Conservation (phyloP, 2,113 vertebrate species). For the Osmerus mordax region DNA sequence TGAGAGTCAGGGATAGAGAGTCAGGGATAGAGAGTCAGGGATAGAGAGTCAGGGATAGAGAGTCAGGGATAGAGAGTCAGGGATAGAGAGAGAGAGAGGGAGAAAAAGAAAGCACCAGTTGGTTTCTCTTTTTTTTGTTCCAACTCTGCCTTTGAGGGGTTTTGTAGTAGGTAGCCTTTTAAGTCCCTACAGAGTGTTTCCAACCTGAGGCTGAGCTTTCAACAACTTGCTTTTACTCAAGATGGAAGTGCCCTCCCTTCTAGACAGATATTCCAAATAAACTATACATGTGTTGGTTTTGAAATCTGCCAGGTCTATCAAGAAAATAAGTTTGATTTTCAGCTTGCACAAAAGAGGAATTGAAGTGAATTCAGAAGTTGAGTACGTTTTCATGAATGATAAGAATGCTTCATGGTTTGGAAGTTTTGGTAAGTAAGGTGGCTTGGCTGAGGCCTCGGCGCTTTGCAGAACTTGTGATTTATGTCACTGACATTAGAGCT, state of each 20-base stretch:
- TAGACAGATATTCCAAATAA: not conserved
- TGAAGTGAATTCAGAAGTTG: too few species aligned
- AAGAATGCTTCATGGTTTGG: too few species aligned
- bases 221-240: constrained; percentile 11
- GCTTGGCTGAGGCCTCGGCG: too few species aligned
- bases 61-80: too few species aligned
- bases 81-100: not conserved
- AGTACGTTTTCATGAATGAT: too few species aligned
- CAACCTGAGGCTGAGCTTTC: constrained; percentile 5
- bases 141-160: constrained; percentile 22
- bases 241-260: not conserved
- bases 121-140: constrained; percentile 21
- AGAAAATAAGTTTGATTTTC: not conserved
- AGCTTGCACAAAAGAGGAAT: too few species aligned
- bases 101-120: not conserved
- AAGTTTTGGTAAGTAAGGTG: too few species aligned
- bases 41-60: constrained; percentile 10
- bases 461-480: constrained; percentile 30
- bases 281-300: not conserved
- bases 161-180: constrained; percentile 19
- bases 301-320: not conserved
- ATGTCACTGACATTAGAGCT: constrained; percentile 31
- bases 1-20: constrained; percentile 10
- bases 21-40: not conserved
- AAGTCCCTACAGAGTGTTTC: constrained; percentile 6